Base-by-base conservation (phyloP, 2,888 invertebrate genomes). In the Torymus aiolomorphi region DNA sequence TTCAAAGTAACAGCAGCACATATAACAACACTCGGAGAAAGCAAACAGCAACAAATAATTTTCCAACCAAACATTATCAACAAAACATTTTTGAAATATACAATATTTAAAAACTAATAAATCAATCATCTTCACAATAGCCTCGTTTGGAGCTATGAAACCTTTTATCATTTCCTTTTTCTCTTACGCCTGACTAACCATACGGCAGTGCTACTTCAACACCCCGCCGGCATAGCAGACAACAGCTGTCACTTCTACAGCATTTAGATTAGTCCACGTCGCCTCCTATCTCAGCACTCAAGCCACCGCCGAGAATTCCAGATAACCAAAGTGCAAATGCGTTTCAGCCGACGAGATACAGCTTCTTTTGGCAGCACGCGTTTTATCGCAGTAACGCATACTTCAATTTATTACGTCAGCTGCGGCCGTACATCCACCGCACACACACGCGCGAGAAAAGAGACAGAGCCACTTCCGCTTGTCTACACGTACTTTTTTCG, bases 161-260 rank as follows among this genome's bases (percentile, higher is more conserved):
- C 13, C 49, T 71, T 59, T 56, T 13, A 16, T 59, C 56, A 16
- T 14, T n/a, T 20, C 24, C n/a, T 18, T 73, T 54, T 63, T 63
- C 54, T 54, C 56, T 73, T 42, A 18, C 73, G 63, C n/a, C 31
- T 31, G 42, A 42, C 62, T 42, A 42, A 42, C 51, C n/a, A 42
- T 20, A 24, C 14, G 0, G 12, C 14, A n/a, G 16, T 16, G 65
- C 54, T 42, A 16, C 61, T 70, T 70, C 69, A 42, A 42, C 57
- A 42, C 63, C 20, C n/a, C 57, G 81, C 78, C 80, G 85, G 88
- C 87, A 87, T 86, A 88, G 88, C 87, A 86, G 86, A 86, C 86
- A 84, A 86, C 87, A 86, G 87, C 87, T 87, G 86, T 87, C 88
- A 88, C 88, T 88, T 89, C 88, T 87, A 88, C 87, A 87, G 87